phyloP scores from a whole-genome alignment of 2,797 vertebrate species.

The Sebastes dallii region DNA sequence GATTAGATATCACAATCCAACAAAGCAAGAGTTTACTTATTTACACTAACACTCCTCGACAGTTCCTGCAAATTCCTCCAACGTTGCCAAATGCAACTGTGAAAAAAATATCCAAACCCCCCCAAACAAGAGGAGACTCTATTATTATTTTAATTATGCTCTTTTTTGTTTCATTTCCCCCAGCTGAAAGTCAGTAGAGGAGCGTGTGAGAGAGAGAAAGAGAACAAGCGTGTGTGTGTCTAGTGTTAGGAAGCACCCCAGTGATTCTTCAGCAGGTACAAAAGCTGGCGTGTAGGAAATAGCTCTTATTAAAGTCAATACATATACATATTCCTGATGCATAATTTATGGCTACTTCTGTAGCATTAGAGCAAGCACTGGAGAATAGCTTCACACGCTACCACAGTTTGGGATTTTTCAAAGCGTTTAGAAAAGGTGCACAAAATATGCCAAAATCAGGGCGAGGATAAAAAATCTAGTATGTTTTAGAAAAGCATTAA shows the following conservation, averaged over 20 bases:
- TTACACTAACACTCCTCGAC: constrained; percentile 66
- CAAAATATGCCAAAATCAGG: constrained; percentile 62
- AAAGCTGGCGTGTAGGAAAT: constrained; percentile 78
- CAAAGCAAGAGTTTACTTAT: constrained; percentile 68
- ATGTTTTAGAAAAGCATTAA: constrained; percentile 36
- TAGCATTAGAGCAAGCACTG: constrained; percentile 73
- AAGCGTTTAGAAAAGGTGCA: constrained; percentile 71
- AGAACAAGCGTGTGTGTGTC: constrained; percentile 39
- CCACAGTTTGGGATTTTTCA: constrained; percentile 75
- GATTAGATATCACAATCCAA: constrained; percentile 69
- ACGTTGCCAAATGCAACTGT: constrained; percentile 66
- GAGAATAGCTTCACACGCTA: constrained; percentile 76
- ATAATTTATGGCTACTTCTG: constrained; percentile 86
- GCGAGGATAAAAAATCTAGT: constrained; percentile 11
- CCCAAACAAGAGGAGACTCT: constrained; percentile 71
- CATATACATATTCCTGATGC: constrained; percentile 84
- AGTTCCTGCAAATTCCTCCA: constrained; percentile 66
- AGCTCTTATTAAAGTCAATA: constrained; percentile 85
- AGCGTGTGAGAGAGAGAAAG: constrained; percentile 38
- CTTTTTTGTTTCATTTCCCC: constrained; percentile 75
- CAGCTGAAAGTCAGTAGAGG: constrained; percentile 57
- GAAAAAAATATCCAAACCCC: constrained; percentile 52
- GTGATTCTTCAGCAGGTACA: constrained; percentile 81
- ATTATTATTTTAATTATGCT: constrained; percentile 84
- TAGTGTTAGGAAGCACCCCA: constrained; percentile 72